Evolutionary conservation across 1,140 invertebrate species (phyloP), one percentile per base, ranked within the genome.

Genomic region (Hydropsyche tenuis): DNA sequence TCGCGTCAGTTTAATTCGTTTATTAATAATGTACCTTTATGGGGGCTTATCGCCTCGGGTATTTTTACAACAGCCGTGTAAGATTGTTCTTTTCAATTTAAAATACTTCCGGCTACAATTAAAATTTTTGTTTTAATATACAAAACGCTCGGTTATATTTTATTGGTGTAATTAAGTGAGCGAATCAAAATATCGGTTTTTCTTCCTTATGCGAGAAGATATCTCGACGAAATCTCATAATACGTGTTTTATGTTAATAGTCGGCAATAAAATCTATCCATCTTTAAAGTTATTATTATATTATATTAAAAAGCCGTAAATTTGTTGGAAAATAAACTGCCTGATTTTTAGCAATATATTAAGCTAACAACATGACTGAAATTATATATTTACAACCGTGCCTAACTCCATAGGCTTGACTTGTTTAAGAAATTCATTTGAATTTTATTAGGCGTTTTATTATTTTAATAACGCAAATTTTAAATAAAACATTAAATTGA

Each of bases 161-260:
- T 53, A 53, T 53, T 53, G 48, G 48, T 53, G 48, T 53, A 53
- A 53, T 53, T 53, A 53, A 53, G 16, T 53, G 16, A 53, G 48
- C 48, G 48, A 53, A 53, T 53, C 48, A 53, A 53, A 53, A 53
- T 53, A 53, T 53, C n/a, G 20, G 48, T 20, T 53, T 20, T 53
- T 20, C n/a, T 53, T 53, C 48, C 48, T 18, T 18, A 20, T 18
- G 20, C 14, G 48, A 16, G 48, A 53, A 20, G 20, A 53, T 53
- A 53, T 53, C 48, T 53, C 48, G 16, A 53, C n/a, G 20, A 53
- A 60, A 60, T 23, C 56, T 60, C 56, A 60, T 60, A 25, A 25
- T 60, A 60, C 56, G 14, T 60, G 56, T 60, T 60, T 60, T 60
- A 60, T 60, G 56, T 60, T 60, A 60, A 60, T 60, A 22, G 20